phyloP scores from a whole-genome alignment of 2,888 invertebrate species.

The Gnatocerus cornutus region DNA sequence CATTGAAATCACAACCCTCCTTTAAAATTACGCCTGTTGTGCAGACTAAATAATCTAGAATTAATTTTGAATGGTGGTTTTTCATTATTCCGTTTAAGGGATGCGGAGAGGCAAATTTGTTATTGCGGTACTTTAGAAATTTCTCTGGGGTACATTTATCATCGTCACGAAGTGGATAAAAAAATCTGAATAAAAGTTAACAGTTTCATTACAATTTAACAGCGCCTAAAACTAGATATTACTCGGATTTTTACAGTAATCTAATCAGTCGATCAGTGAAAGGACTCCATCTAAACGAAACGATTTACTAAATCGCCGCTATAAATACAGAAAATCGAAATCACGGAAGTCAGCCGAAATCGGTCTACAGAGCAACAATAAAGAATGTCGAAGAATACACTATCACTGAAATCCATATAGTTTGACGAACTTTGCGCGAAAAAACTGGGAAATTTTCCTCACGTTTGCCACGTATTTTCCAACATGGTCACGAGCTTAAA shows the following conservation, averaged over 20 bases:
- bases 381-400: slow-evolving; percentile 22
- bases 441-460: too few relatives aligned
- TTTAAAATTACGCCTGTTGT: slow-evolving; percentile 21
- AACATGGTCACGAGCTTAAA: not conserved
- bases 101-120: slow-evolving; percentile 8
- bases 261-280: slow-evolving; percentile 52
- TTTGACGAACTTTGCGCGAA: not conserved
- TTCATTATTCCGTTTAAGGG: slow-evolving; percentile 21
- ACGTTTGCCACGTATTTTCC: slow-evolving; percentile 2
- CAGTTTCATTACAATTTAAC: too few relatives aligned
- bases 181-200: slow-evolving; percentile 6
- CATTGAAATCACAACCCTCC: slow-evolving; percentile 23
- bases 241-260: slow-evolving; percentile 31
- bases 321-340: slow-evolving; percentile 52
- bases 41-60: slow-evolving; percentile 18
- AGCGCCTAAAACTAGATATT: not conserved
- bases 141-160: slow-evolving; percentile 10
- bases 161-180: not conserved
- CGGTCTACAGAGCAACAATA: slow-evolving; percentile 44
- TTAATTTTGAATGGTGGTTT: slow-evolving; percentile 25
- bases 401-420: too few relatives aligned
- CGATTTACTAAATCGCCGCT: slow-evolving; percentile 50
- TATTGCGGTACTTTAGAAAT: slow-evolving; percentile 9
- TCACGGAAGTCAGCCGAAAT: slow-evolving; percentile 43
- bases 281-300: slow-evolving; percentile 47